phyloP scores from a whole-genome alignment of 2,797 vertebrate genomes.

The Alfaro cultratus region DNA sequence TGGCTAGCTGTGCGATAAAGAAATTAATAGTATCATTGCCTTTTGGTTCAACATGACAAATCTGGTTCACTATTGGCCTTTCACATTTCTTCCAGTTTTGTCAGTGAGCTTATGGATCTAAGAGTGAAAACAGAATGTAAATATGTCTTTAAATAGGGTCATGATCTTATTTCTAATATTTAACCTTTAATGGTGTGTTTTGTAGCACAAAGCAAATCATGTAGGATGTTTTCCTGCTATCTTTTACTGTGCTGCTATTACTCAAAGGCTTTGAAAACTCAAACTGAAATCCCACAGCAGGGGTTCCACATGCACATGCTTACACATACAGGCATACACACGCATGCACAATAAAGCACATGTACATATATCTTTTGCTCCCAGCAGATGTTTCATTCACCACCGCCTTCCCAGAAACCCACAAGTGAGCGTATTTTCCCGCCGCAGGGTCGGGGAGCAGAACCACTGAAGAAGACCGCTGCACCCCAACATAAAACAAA shows the following conservation, averaged over 20 bases:
- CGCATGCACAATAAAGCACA: conserved; percentile 64
- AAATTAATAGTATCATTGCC: neutral
- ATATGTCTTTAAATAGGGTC: neutral
- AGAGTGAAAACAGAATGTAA: neutral
- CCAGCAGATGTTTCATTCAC: conserved; percentile 86
- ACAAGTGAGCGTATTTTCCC: conserved; percentile 87
- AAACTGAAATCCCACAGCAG: conserved; percentile 61
- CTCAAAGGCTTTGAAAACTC: conserved; percentile 55
- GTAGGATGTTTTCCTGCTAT: conserved; percentile 17
- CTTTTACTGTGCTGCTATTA: conserved; percentile 42
- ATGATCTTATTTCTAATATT: neutral
- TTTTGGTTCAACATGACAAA: neutral
- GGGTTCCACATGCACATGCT: conserved; percentile 47
- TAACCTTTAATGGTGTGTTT: neutral
- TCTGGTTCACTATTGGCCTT: neutral
- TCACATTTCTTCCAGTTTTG: neutral
- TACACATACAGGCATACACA: conserved; percentile 35
- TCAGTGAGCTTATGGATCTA: neutral
- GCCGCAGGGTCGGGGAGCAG: conserved; percentile 85
- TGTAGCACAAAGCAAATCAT: conserved; percentile 1
- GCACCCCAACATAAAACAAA: conserved; percentile 87
- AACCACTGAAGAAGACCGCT: conserved; percentile 85
- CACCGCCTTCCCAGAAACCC: conserved; percentile 84
- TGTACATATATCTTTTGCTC: conserved; percentile 77
- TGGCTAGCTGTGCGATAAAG: neutral